Evolutionary conservation across 2,888 invertebrate species (phyloP).

Genomic region (Thera britannica): DNA sequence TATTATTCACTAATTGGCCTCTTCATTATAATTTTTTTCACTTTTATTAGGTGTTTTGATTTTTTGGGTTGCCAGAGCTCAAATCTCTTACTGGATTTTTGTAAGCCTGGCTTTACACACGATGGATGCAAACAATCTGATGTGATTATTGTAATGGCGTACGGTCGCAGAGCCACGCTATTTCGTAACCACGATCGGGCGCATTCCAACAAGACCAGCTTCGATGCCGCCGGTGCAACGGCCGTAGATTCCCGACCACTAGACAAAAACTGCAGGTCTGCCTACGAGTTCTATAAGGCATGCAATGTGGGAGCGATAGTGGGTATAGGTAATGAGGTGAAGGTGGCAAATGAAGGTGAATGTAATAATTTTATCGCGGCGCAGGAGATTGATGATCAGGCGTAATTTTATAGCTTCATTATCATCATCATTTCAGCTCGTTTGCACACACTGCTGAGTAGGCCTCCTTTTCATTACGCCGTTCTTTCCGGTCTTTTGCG

Average conservation of each 20-base stretch:
- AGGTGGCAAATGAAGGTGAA: conserved; percentile 54
- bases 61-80: not conserved
- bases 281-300: conserved; percentile 41
- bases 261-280: conserved; percentile 43
- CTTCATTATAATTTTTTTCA: not conserved
- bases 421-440: too few species aligned
- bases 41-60: not conserved
- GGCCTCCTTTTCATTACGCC: too few species aligned
- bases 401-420: not conserved
- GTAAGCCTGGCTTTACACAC: conserved; percentile 11
- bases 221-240: conserved; percentile 45
- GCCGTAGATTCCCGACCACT: conserved; percentile 51
- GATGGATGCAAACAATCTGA: conserved; percentile 40
- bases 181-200: conserved; percentile 81
- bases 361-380: conserved; percentile 16
- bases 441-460: too few species aligned
- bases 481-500: too few species aligned
- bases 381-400: conserved; percentile 12
- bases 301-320: conserved; percentile 48
- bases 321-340: conserved; percentile 55
- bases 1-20: not conserved
- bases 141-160: conserved; percentile 60
- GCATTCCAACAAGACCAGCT: conserved; percentile 66
- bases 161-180: conserved; percentile 71
- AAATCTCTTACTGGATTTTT: not conserved